phyloP scores from a whole-genome alignment of 2,888 invertebrate species.

The Callyntrura guangdongensis region DNA sequence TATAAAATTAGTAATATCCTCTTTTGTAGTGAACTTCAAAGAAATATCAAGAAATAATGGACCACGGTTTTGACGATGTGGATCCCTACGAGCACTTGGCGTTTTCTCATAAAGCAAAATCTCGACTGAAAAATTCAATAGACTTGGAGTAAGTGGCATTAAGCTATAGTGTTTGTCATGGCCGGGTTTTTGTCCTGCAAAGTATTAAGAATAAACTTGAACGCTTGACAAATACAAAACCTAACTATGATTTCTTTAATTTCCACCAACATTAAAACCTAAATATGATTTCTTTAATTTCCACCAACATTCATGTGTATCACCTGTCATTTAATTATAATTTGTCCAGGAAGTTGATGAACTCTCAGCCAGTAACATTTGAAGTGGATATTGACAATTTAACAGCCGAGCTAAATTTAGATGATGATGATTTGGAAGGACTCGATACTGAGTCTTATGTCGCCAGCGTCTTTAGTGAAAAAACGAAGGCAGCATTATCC shows the following conservation, averaged over 20 bases:
- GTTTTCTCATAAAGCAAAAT: slow-evolving; percentile 47
- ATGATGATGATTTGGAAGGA: slow-evolving; percentile 33
- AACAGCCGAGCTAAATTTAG: neutral
- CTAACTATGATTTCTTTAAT: too few relatives aligned
- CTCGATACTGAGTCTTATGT: slow-evolving; percentile 26
- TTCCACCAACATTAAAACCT: too few relatives aligned
- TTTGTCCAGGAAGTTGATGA: neutral
- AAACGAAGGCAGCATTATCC: neutral
- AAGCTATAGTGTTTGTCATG: too few relatives aligned
- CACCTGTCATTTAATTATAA: neutral
- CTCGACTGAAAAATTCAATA: slow-evolving; percentile 49
- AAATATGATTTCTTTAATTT: too few relatives aligned
- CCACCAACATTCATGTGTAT: too few relatives aligned
- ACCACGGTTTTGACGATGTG: neutral
- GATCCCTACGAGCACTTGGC: slow-evolving; percentile 61
- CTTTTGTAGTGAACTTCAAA: too few relatives aligned
- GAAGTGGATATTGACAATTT: slow-evolving; percentile 55
- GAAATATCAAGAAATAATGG: neutral
- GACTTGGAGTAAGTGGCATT: slow-evolving; percentile 53
- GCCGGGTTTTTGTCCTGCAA: too few relatives aligned
- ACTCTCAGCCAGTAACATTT: slow-evolving; percentile 38
- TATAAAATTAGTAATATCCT: too few relatives aligned
- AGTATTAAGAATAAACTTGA: too few relatives aligned
- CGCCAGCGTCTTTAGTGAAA: neutral
- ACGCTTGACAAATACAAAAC: too few relatives aligned